Percentiles rank a stretch among this genome's conserved stretches.
Conservation (phyloP, 2,797 vertebrate genomes). For the Pseudomugil tenellus region DNA sequence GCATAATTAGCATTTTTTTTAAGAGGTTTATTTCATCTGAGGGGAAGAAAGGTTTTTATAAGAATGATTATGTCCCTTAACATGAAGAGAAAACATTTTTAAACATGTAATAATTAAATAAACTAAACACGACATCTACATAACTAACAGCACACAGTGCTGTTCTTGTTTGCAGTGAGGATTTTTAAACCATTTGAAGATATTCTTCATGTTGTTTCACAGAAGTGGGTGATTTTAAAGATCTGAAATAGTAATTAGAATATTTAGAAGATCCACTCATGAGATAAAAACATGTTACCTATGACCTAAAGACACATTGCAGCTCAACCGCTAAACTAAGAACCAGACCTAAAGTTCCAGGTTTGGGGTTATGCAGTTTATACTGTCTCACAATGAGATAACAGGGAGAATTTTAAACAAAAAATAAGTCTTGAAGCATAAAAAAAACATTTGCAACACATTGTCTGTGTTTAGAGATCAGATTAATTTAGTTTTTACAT, state of each 20-base stretch:
- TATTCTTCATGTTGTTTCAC: background rate
- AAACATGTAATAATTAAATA: background rate
- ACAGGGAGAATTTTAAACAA: background rate
- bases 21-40: too few species aligned
- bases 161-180: background rate
- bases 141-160: background rate
- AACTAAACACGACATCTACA: background rate
- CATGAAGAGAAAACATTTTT: too few species aligned
- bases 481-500: background rate
- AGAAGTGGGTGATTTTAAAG: background rate
- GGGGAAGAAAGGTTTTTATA: too few species aligned
- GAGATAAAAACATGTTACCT: rapidly evolving
- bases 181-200: conserved; percentile 3
- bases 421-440: background rate
- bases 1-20: too few species aligned
- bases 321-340: background rate
- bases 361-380: background rate
- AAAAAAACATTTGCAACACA: too few species aligned
- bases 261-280: too few species aligned
- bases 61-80: too few species aligned
- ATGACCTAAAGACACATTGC: background rate
- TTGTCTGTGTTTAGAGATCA: too few species aligned
- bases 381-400: background rate
- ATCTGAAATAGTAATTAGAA: background rate
- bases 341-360: background rate